Conservation (phyloP, 2,797 vertebrate species). For the Pseudomugil tenellus region DNA sequence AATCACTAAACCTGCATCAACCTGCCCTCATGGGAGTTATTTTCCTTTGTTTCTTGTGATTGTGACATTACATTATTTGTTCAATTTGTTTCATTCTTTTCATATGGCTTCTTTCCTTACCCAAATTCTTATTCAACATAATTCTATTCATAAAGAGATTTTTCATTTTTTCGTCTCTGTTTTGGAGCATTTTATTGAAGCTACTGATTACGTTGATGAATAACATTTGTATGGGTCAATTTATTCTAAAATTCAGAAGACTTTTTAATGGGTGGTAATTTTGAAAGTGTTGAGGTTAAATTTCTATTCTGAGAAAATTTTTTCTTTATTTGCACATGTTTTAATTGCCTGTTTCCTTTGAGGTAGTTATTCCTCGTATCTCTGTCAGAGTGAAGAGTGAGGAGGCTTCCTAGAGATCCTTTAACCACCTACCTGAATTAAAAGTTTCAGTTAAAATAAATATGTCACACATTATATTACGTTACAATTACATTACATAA, state of each 20-base stretch:
- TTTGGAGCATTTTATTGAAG: neutral
- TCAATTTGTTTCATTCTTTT: neutral
- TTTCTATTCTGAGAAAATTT: neutral
- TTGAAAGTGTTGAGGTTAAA: neutral
- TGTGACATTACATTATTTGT: neutral
- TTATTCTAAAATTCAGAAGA: neutral
- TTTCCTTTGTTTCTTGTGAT: constrained; percentile 8
- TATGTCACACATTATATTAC: neutral
- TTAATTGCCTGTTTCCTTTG: neutral
- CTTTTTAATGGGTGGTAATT: neutral
- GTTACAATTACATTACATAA: neutral
- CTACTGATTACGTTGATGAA: neutral
- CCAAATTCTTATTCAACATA: neutral
- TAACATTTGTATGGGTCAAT: neutral
- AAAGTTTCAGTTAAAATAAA: neutral
- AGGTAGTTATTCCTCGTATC: neutral
- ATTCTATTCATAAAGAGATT: neutral
- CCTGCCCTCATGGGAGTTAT: neutral
- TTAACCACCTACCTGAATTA: neutral
- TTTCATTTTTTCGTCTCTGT: neutral
- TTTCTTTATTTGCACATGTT: neutral
- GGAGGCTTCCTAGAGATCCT: neutral
- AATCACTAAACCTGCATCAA: neutral
- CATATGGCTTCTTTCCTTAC: neutral
- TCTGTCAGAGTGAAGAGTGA: neutral